Evolutionary conservation across 2,888 invertebrate genomes (phyloP).

Genomic region (Balanococcus diminutus): DNA sequence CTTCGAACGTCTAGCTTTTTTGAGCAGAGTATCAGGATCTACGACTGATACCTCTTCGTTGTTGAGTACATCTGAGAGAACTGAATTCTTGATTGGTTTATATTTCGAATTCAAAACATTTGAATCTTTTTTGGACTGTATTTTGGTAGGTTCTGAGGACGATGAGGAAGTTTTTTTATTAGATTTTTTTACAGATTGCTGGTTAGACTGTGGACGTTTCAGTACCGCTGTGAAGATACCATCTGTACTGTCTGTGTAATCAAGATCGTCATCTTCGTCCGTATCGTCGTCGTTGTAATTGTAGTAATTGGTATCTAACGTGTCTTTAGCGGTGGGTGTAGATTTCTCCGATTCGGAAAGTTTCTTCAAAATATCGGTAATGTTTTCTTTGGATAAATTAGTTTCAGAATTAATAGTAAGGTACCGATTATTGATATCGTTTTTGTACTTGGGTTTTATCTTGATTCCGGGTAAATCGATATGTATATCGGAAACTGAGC

Average conservation of each 20-base stretch:
- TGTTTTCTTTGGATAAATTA: background rate
- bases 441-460: background rate
- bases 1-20: background rate
- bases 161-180: no score
- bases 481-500: background rate
- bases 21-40: background rate
- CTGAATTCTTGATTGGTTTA: slow-evolving; percentile 31
- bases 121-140: no score
- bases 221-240: no score
- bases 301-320: background rate
- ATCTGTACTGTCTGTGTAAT: background rate
- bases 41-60: background rate
- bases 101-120: no score
- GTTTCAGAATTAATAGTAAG: background rate
- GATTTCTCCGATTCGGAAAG: background rate
- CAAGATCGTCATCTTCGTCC: background rate
- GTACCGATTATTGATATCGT: background rate
- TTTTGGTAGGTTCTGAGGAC: no score
- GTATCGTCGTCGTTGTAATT: background rate
- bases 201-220: no score
- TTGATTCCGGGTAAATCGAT: background rate
- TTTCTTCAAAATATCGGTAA: background rate
- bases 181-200: background rate
- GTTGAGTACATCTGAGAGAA: background rate
- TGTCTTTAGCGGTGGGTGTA: background rate